A percentile compares a stretch with the other conserved stretches of the same genome.
These are phyloP conservation scores for Turdus rufiventris DNA, from an alignment of 2,113 vertebrate species.

Conservation along the genomic window DNA sequence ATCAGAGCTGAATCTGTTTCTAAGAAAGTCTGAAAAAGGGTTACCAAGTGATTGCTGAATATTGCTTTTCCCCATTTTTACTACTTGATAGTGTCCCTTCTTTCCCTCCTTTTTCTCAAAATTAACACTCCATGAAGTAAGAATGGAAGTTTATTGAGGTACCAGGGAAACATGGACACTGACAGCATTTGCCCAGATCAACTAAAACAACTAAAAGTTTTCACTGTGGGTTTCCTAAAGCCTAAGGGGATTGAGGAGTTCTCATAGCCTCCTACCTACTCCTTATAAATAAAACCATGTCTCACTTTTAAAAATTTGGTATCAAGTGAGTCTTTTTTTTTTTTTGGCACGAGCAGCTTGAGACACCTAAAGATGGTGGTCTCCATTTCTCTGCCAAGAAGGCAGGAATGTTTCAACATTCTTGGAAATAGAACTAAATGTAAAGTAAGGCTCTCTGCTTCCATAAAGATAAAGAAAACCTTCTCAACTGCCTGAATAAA, in stretches of 20 bases:
- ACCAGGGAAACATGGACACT: neutral
- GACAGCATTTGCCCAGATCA: neutral
- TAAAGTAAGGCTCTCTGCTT: neutral
- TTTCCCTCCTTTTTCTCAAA: neutral
- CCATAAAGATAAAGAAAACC: neutral
- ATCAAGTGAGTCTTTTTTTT: conserved; percentile 34
- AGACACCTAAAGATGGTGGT: conserved; percentile 13
- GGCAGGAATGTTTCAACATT: neutral
- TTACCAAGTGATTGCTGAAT: neutral
- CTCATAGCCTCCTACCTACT: conserved; percentile 45
- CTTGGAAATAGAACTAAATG: neutral
- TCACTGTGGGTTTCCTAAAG: conserved; percentile 11
- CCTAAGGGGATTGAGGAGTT: conserved; percentile 29
- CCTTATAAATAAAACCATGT: conserved; percentile 58
- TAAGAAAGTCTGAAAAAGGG: conserved; percentile 31
- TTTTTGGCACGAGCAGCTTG: neutral
- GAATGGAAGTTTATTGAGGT: neutral
- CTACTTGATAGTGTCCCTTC: neutral
- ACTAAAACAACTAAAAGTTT: neutral
- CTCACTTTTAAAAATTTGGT: conserved; percentile 51
- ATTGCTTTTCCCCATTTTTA: neutral
- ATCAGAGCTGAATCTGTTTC: conserved; percentile 5
- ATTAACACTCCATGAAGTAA: neutral
- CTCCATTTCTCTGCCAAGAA: neutral
- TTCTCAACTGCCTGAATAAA: neutral